These are phyloP conservation scores for Tipula lateralis DNA, from an alignment of 2,888 invertebrate species.

Conservation along the genomic window DNA sequence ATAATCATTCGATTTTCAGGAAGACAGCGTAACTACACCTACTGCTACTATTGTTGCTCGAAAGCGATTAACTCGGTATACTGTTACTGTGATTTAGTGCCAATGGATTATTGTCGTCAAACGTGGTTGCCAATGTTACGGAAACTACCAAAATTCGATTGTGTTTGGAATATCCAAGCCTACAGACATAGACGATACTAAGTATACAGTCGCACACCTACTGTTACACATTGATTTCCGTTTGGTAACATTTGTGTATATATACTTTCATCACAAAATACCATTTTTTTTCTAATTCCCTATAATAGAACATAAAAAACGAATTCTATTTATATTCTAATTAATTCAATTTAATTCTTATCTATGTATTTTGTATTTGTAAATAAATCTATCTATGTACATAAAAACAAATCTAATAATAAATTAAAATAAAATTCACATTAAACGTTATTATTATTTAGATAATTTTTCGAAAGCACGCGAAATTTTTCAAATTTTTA, in stretches of 20 bases:
- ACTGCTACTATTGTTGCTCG: conserved; percentile 12
- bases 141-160: not conserved
- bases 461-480: not conserved
- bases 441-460: not conserved
- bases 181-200: not conserved
- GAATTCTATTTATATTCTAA: not conserved
- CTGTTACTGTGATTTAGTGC: conserved; percentile 2
- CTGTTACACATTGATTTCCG: not conserved
- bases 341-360: not conserved
- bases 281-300: not conserved
- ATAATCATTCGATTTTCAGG: no score
- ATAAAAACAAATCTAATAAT: not conserved
- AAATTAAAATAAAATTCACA: conserved; percentile 5
- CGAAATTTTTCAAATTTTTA: not conserved
- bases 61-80: not conserved
- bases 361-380: not conserved
- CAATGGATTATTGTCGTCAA: not conserved
- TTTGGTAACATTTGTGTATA: not conserved
- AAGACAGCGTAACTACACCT: not conserved
- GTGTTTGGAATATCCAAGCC: not conserved
- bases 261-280: not conserved
- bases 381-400: not conserved
- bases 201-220: no score
- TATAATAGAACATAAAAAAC: not conserved
- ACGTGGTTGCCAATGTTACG: not conserved